Percentiles rank a stretch among this genome's conserved stretches.
phyloP scores from a whole-genome alignment of 2,888 invertebrate genomes.

The Mycalesis mineus region DNA sequence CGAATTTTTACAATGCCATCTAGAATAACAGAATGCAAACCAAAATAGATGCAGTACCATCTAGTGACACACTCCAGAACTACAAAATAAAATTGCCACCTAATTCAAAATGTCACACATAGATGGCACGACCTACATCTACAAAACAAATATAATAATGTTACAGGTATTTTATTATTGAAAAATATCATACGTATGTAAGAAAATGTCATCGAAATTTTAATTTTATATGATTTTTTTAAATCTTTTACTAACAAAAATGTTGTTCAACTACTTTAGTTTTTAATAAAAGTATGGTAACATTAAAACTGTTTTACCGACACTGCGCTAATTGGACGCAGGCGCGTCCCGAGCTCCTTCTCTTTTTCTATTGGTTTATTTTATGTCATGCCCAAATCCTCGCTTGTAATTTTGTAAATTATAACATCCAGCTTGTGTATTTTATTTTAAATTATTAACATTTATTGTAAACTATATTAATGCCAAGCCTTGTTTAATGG shows the following conservation, averaged over 20 bases:
- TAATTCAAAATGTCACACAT: too few relatives aligned
- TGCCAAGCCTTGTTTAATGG: slow-evolving; percentile 54
- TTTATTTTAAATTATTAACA: slow-evolving; percentile 64
- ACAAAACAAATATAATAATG: too few relatives aligned
- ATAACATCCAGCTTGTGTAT: slow-evolving; percentile 58
- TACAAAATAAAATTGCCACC: too few relatives aligned
- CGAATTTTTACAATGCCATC: too few relatives aligned
- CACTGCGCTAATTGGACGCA: slow-evolving; percentile 53
- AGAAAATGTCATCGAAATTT: too few relatives aligned
- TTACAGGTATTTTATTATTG: too few relatives aligned
- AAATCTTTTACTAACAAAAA: background rate
- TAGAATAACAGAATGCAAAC: too few relatives aligned
- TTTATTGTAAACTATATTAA: slow-evolving; percentile 45
- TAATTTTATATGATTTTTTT: too few relatives aligned
- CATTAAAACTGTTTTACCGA: slow-evolving; percentile 55
- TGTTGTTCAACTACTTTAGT: background rate
- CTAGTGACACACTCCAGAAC: too few relatives aligned
- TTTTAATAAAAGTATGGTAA: background rate
- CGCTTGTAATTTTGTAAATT: slow-evolving; percentile 53
- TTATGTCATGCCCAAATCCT: slow-evolving; percentile 71
- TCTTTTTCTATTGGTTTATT: slow-evolving; percentile 74
- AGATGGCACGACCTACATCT: too few relatives aligned
- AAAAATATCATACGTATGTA: too few relatives aligned
- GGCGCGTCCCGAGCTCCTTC: slow-evolving; percentile 65
- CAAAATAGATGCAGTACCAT: too few relatives aligned